phyloP scores from a whole-genome alignment of 2,797 vertebrate species.

The Oceanodroma leucorhoa region DNA sequence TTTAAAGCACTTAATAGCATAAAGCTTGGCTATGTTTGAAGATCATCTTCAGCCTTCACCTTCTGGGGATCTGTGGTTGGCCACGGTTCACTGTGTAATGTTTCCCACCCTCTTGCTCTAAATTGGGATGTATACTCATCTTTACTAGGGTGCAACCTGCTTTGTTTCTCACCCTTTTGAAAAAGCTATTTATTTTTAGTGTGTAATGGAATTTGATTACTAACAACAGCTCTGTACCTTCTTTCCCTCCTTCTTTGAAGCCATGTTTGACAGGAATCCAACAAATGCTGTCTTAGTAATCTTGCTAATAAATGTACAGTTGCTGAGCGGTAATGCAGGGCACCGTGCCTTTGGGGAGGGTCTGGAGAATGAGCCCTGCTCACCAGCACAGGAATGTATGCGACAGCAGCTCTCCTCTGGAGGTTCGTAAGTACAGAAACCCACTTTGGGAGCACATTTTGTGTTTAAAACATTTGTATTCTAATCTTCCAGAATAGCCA shows the following conservation, averaged over 20 bases:
- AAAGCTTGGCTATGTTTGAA: neutral
- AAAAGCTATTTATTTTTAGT: neutral
- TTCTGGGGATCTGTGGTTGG: neutral
- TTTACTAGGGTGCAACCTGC: neutral
- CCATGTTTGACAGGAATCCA: neutral
- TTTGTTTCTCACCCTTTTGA: neutral
- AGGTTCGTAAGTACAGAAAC: neutral
- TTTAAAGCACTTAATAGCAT: neutral
- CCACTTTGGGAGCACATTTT: neutral
- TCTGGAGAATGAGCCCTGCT: neutral
- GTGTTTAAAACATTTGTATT: neutral
- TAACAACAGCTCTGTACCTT: neutral
- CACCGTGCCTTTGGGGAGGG: neutral
- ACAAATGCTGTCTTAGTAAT: neutral
- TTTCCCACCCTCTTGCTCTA: neutral
- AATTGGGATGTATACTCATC: neutral
- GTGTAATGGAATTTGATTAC: neutral
- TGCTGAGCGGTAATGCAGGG: neutral
- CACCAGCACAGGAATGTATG: neutral
- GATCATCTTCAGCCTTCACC: neutral
- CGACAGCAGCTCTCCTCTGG: neutral
- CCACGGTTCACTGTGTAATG: accelerated
- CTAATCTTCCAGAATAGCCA: neutral
- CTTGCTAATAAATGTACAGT: neutral
- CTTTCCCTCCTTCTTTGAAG: neutral